Percentiles rank a stretch among this genome's conserved stretches.
Conservation (phyloP, 2,888 invertebrate species). For the Piscicola geometra region DNA sequence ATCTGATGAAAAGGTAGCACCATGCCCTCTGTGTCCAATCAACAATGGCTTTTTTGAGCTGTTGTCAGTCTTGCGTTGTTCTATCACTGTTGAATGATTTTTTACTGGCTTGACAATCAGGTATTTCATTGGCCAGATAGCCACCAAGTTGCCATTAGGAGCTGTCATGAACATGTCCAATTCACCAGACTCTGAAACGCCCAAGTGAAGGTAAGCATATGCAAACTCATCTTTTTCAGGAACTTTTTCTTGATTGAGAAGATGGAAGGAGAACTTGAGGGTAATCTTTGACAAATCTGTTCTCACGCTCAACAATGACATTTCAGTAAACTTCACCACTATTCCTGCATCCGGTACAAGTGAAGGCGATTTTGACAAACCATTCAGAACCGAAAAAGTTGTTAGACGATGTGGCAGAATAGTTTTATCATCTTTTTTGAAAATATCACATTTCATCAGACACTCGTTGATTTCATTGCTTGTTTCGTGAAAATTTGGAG, state of each 20-base stretch:
- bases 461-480: not conserved
- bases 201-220: not conserved
- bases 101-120: conserved; percentile 16
- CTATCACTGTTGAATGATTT: not conserved
- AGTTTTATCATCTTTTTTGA: conserved; percentile 8
- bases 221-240: conserved; percentile 1
- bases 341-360: conserved; percentile 10
- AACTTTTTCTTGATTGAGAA: not conserved
- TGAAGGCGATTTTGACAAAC: not conserved
- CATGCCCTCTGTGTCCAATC: conserved; percentile 34
- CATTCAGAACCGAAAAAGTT: conserved; percentile 13
- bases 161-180: conserved; percentile 13
- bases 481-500: not conserved
- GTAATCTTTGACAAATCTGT: conserved; percentile 2
- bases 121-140: conserved; percentile 10
- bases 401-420: not conserved
- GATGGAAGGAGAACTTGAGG: conserved; percentile 6
- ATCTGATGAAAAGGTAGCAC: conserved; percentile 16
- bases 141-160: conserved; percentile 11
- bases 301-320: conserved; percentile 12
- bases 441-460: conserved; percentile 27
- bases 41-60: conserved; percentile 7
- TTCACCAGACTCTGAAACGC: not conserved
- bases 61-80: not conserved
- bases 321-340: not conserved